Evolutionary conservation across 2,888 invertebrate species (phyloP).

Genomic region (Neoaliturus tenellus): DNA sequence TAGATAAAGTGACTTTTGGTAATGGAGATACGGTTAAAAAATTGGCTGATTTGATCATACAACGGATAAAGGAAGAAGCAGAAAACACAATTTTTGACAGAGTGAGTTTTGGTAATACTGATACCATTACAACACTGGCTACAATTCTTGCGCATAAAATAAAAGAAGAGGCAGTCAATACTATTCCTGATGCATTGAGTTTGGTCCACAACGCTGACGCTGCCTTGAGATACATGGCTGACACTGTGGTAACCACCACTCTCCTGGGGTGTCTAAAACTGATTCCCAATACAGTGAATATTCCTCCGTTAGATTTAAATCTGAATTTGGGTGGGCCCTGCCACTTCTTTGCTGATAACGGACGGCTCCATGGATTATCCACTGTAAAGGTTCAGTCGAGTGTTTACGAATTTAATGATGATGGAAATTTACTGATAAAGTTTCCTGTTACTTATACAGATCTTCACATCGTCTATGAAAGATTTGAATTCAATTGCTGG

Average conservation of each 20-base stretch:
- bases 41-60: not conserved
- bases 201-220: not conserved
- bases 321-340: not conserved
- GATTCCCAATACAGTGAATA: not conserved
- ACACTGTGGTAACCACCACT: not conserved
- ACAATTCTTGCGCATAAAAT: too few species aligned
- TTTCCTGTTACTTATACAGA: not conserved
- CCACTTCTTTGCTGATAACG: not conserved
- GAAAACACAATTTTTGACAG: not conserved
- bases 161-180: too few species aligned
- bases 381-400: not conserved
- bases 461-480: not conserved
- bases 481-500: not conserved
- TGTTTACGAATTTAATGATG: not conserved
- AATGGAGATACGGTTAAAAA: not conserved
- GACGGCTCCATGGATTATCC: not conserved
- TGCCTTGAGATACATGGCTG: not conserved
- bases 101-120: too few species aligned
- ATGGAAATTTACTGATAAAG: not conserved
- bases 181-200: not conserved
- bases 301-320: not conserved
- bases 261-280: not conserved
- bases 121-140: too few species aligned
- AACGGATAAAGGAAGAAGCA: not conserved
- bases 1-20: not conserved